Conservation (phyloP, 1,140 invertebrate genomes). For the Mercenaria mercenaria region DNA sequence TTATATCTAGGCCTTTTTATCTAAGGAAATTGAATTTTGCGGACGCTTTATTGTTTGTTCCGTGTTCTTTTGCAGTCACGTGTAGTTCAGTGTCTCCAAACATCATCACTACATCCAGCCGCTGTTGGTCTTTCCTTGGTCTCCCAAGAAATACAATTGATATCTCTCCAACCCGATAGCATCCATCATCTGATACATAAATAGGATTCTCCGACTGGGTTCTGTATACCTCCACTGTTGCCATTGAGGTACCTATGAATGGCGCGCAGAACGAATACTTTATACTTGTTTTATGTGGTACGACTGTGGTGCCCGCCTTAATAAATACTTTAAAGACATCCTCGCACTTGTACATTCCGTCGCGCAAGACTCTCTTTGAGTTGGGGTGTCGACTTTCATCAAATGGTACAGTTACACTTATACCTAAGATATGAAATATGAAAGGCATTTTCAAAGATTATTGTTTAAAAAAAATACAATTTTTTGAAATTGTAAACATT, state of each 20-base stretch:
- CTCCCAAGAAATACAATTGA: background rate
- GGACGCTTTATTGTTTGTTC: background rate
- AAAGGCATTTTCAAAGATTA: background rate
- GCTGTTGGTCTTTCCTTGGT: background rate
- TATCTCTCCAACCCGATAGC: background rate
- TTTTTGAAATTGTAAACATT: background rate
- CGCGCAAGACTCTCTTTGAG: background rate
- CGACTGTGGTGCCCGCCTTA: background rate
- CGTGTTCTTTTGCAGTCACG: conserved; percentile 39
- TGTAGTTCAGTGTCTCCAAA: conserved; percentile 52
- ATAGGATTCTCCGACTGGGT: background rate
- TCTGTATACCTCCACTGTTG: conserved; percentile 12
- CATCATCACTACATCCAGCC: conserved; percentile 11
- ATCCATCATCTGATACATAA: conserved; percentile 1
- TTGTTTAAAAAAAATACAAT: background rate
- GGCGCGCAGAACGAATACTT: background rate
- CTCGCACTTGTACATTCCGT: conserved; percentile 27
- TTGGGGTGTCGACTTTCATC: background rate
- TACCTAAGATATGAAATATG: background rate
- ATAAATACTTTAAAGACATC: conserved; percentile 31
- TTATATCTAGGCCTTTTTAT: background rate
- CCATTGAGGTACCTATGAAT: background rate
- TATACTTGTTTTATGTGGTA: background rate
- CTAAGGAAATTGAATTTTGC: conserved; percentile 46
- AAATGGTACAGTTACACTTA: conserved; percentile 25